Evolutionary conservation across 2,888 invertebrate genomes (phyloP), one percentile per base, ranked within the genome.

Genomic region (Pinctada fucata): DNA sequence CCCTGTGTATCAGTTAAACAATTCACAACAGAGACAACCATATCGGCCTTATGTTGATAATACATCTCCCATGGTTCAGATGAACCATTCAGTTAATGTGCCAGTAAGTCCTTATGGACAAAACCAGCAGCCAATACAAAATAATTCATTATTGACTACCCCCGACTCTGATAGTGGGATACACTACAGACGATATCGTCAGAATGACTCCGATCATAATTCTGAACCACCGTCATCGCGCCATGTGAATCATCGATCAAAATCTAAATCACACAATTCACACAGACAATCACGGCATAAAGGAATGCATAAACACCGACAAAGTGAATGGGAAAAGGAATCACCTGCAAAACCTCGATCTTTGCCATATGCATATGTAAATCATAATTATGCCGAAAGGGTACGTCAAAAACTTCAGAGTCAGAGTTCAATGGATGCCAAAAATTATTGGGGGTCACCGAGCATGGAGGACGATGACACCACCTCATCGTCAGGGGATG

Each of bases 331-430:
- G 90, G 90, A 90, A n/a, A 87, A 82, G 72, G 85, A 87, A 50
- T 70, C 67, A 48, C 79, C 81, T 49, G 78, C 86, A 10, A 88
- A 86, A 5, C 78, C 76, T n/a, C 88, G 86, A 81, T 81, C 85
- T 51, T 73, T 87, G 75, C 88, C 89, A 13, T 91, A 91, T 76
- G 90, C 89, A 4, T 90, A 89, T 83, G 90, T 90, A 48, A 90
- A 90, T 82, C 89, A 90, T 82, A 87, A 86, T 75, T 90, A 90
- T 80, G 85, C 85, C 67, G 90, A 90, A 66, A 86, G 88, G 73
- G 89, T 90, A 68, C 80, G 88, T 75, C 86, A 88, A 70, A 91
- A 90, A 83, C 86, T 90, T 10, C 85, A 86, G 75, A 84, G 87
- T 64, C 87, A 88, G 76, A 86, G 87, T 72, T 88, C 88, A 76